These are phyloP conservation scores for Ceratina australensis DNA, from an alignment of 1,140 invertebrate species.

Conservation along the genomic window DNA sequence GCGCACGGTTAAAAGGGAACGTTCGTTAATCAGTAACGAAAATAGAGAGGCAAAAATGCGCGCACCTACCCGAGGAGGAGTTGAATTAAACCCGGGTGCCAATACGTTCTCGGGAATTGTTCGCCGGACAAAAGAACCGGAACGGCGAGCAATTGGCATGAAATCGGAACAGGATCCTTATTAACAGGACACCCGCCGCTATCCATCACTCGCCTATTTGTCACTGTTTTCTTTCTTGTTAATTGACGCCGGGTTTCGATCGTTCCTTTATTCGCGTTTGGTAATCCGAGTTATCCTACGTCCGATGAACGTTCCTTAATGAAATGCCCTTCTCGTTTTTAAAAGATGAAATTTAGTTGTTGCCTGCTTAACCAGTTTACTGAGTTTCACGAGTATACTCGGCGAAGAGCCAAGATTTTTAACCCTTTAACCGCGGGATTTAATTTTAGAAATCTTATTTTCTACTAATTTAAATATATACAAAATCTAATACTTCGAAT, in stretches of 20 bases:
- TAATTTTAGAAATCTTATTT: too few relatives aligned
- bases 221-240: not conserved
- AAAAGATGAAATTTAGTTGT: too few relatives aligned
- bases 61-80: not conserved
- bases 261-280: not conserved
- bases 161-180: constrained; percentile 26
- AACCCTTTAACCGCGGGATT: too few relatives aligned
- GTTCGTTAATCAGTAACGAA: constrained; percentile 31
- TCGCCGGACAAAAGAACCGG: not conserved
- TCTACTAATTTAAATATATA: too few relatives aligned
- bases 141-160: not conserved
- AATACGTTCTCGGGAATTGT: constrained; percentile 22
- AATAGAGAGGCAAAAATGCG: not conserved
- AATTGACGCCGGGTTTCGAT: not conserved
- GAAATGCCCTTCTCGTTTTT: too few relatives aligned
- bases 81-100: constrained; percentile 8
- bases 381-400: too few relatives aligned
- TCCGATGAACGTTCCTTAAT: too few relatives aligned
- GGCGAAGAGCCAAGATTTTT: too few relatives aligned
- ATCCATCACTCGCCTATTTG: not conserved
- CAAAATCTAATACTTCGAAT: too few relatives aligned
- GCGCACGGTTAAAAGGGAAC: not conserved
- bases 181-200: constrained; percentile 2
- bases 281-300: not conserved
- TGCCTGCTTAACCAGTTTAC: too few relatives aligned